Conservation (phyloP, 2,888 invertebrate genomes). For the Escarpia spicata region DNA sequence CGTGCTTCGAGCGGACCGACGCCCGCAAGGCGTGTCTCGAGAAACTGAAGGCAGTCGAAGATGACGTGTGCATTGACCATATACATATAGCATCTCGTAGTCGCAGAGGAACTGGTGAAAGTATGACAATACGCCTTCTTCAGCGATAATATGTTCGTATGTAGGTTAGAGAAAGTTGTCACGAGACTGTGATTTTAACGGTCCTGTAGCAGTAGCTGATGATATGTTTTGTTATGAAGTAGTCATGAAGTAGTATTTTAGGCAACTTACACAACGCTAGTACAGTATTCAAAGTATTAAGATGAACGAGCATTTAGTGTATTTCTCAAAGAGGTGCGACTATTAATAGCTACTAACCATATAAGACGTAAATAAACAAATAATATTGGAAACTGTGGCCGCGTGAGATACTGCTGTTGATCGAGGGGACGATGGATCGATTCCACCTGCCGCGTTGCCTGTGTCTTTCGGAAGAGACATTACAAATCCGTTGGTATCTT, state of each 20-base stretch:
- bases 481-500: too few relatives aligned
- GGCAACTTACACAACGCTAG: background rate
- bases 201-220: background rate
- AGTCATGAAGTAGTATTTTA: background rate
- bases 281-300: background rate
- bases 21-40: background rate
- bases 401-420: too few relatives aligned
- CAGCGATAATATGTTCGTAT: background rate
- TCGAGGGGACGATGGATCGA: too few relatives aligned
- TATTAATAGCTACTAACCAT: background rate
- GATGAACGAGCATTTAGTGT: background rate
- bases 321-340: background rate
- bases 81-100: background rate
- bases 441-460: too few relatives aligned
- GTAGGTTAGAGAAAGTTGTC: background rate
- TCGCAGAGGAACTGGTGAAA: background rate
- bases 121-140: background rate
- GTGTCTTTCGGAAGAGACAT: too few relatives aligned
- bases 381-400: background rate
- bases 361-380: background rate
- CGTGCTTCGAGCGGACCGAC: conserved; percentile 7
- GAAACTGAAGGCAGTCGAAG: background rate
- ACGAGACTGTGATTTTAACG: background rate
- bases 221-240: too few relatives aligned
- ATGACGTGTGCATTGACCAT: background rate